Base-by-base conservation (phyloP, 2,888 invertebrate genomes). In the Drosophila prolongata region DNA sequence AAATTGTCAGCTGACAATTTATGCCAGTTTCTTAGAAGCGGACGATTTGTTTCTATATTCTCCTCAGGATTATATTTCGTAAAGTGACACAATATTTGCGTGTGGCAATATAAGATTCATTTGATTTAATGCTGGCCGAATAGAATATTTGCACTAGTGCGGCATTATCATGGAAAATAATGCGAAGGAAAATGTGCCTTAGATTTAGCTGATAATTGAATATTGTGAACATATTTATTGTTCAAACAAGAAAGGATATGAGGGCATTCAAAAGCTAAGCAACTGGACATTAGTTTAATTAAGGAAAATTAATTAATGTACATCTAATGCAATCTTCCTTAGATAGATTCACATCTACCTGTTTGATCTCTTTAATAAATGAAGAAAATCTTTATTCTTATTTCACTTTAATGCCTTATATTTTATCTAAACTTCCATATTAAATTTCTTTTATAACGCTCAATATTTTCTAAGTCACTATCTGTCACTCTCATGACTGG, bases 1-100 rank as follows among this genome's bases (percentile, higher is more conserved):
- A 64, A 77, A 76, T 76, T 79, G 73, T 64, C 78, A 79, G 87
- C 79, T 71, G 67, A 73, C 79, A 80, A 86, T 83, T 83, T 79
- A 66, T 66, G 69, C 69, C 56, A 34, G 37, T 46, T 19, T 38
- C 19, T 35, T 38, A 16, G 11, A 27, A 4, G 6, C 10, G 16
- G 6, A 2, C 1, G 8, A 8, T 49, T 16, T 13, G 43, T 43
- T 27, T 61, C 27, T 13, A 9, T 44, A 19, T 49, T 4, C 55
- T 55, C 24, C 38, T 42, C 44, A 5, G 30, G n/a, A 65, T 66
- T 13, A 52, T 52, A 19, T 35, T 35, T 44, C 37, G 57, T 10
- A 16, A 27, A 27, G 44, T 37, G 60, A 35, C 27, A 38, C 46
- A 42, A 47, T 10, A 42, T 24, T 49, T 54, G 37, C 19, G 35